Conservation (phyloP, 2,888 invertebrate species). For the Orthosia gothica region DNA sequence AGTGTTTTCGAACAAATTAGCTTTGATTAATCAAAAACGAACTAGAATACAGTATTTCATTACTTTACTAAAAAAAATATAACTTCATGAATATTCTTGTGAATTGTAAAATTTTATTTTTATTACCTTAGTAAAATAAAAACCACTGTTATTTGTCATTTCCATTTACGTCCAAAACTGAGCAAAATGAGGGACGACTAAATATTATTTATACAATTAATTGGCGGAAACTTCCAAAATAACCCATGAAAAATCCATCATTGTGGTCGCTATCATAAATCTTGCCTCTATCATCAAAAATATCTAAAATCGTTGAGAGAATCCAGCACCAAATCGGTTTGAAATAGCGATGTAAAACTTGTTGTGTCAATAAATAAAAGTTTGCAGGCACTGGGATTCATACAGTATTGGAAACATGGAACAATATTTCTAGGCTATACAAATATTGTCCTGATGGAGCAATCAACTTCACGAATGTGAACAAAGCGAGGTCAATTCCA, state of each 20-base stretch:
- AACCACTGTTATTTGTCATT: not conserved
- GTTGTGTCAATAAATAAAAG: constrained; percentile 45
- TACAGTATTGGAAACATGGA: constrained; percentile 14
- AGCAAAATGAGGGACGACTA: too few species aligned
- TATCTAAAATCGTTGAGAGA: not conserved
- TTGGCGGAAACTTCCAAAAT: not conserved
- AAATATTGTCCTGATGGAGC: constrained; percentile 23
- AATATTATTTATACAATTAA: not conserved
- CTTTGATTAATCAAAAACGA: not conserved
- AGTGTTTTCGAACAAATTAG: not conserved
- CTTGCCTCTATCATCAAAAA: not conserved
- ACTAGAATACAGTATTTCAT: not conserved
- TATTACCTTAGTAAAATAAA: constrained; percentile 4
- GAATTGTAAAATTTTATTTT: constrained; percentile 5
- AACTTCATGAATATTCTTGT: not conserved
- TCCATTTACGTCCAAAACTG: not conserved
- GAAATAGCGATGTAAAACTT: constrained; percentile 17
- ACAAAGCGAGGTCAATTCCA: not conserved
- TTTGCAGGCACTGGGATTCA: constrained; percentile 8
- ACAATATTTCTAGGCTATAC: constrained; percentile 19
- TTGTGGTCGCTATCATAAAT: not conserved
- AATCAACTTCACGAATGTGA: constrained; percentile 20
- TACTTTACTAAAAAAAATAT: not conserved
- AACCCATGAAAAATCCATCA: not conserved
- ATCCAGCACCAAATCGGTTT: constrained; percentile 18